Evolutionary conservation across 2,888 invertebrate species (phyloP), one percentile per base, ranked within the genome.

Genomic region (Eulithis testata): DNA sequence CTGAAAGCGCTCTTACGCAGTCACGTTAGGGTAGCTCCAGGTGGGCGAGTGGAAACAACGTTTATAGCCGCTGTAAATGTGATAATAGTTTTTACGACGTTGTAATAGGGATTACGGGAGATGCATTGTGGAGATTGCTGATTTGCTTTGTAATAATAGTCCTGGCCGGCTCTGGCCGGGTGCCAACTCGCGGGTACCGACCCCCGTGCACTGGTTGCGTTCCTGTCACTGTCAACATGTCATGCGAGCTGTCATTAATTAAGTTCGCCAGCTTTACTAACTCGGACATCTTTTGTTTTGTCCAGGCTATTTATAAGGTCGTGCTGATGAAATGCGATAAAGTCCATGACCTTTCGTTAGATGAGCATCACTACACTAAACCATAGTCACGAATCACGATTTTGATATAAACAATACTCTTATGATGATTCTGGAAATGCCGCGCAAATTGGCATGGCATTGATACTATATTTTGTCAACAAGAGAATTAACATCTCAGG

Each of bases 111-210:
- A 63, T 71, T 70, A 69, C 63, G 62, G 57, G 66, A 70, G 69
- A 55, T 71, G 66, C 67, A 70, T 64, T 59, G 67, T 57, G 57
- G 60, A 62, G 63, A 65, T 65, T 65, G 70, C 66, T 60, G 65
- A 59, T 68, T 62, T 57, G 66, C 63, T 49, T 66, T 65, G 68
- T 81, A 81, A 81, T 81, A 82, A 80, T 83, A 80, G 79, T 81
- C 68, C 63, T 67, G 69, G 75, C 68, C 74, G 74, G 51, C 50
- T 49, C 75, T 84, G 83, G 84, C 76, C 31, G 40, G 36, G 53
- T 75, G 84, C 84, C 83, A 83, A 75, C 65, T 63, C 62, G 74
- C 82, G 84, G 84, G 75, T 83, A 78, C 74, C 82, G 83, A 83
- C 83, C 83, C 78, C 80, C 71, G 58, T 49, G 74, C 53, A 72